Conservation (phyloP, 1,140 invertebrate species). For the Metopolophium dirhodum region DNA sequence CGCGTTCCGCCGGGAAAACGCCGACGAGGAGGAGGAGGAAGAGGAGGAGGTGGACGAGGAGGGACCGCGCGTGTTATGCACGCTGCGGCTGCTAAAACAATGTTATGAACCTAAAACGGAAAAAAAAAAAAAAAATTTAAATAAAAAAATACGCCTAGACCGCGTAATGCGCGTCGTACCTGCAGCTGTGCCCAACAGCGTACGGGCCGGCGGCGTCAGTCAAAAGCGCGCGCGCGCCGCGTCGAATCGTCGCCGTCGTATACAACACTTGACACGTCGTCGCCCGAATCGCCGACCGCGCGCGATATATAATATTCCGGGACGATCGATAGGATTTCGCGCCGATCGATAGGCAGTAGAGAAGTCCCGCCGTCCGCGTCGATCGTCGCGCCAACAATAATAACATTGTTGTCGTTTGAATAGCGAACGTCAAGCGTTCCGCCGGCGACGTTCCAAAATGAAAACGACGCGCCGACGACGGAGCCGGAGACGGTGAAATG, state of each 20-base stretch:
- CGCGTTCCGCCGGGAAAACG: background rate
- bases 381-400: background rate
- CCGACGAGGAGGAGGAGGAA: background rate
- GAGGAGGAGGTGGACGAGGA: background rate
- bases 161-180: background rate
- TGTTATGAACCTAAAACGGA: background rate
- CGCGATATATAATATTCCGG: background rate
- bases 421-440: too few species aligned
- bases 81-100: background rate
- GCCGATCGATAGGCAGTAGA: background rate
- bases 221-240: conserved; percentile 15
- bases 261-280: too few species aligned
- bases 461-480: background rate
- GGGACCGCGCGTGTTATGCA: background rate
- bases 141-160: background rate
- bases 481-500: background rate
- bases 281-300: background rate
- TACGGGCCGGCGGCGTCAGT: background rate
- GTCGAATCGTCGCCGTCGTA: background rate
- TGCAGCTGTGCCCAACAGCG: background rate
- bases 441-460: background rate
- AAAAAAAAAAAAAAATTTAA: background rate
- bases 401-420: background rate
- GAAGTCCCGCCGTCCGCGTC: background rate
- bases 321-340: background rate